Evolutionary conservation across 2,113 vertebrate species (phyloP).

Genomic region (Lontra canadensis): DNA sequence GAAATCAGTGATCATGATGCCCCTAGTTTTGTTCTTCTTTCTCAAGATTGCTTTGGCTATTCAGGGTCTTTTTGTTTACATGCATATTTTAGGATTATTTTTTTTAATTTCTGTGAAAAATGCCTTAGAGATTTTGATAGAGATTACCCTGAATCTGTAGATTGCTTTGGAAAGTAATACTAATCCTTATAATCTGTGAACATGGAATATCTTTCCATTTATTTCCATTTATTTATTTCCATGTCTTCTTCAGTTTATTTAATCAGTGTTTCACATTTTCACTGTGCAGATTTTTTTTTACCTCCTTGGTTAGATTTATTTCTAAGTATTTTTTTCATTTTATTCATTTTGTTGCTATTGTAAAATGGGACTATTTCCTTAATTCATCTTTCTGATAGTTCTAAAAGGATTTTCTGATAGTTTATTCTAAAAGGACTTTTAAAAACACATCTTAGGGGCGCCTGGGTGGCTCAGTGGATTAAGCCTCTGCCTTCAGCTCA

Average conservation of each 20-base stretch:
- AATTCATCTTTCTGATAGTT: not conserved
- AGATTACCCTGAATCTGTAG: not conserved
- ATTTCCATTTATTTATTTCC: not conserved
- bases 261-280: not conserved
- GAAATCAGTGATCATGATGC: not conserved
- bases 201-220: not conserved
- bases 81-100: not conserved
- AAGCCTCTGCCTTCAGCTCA: no score
- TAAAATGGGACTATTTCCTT: not conserved
- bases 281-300: not conserved
- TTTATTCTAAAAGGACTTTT: constrained; percentile 10
- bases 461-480: no score
- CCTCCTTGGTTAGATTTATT: not conserved
- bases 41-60: not conserved
- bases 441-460: constrained; percentile 10
- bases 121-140: constrained; percentile 14
- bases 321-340: not conserved
- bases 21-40: not conserved
- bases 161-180: not conserved
- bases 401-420: no score
- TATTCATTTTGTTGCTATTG: not conserved
- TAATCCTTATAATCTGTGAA: not conserved
- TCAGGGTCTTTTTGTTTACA: not conserved
- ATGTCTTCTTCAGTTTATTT: not conserved
- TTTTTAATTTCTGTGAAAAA: constrained; percentile 14